Percentiles rank a stretch among this genome's conserved stretches.
Evolutionary conservation across 2,888 invertebrate species (phyloP).

Genomic region (Plusia festucae): DNA sequence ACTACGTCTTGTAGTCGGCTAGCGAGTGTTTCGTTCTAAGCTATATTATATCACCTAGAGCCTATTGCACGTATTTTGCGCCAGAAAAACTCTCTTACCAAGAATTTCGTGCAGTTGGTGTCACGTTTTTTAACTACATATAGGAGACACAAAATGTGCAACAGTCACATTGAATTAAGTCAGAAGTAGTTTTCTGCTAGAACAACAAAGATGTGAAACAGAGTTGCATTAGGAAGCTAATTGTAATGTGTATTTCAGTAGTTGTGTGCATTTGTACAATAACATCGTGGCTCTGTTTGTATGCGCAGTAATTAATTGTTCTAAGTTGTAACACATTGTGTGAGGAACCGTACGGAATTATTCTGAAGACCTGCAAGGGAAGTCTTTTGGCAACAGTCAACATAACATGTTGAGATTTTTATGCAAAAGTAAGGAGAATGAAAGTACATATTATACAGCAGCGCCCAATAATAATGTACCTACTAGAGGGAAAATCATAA

Average conservation of each 20-base stretch:
- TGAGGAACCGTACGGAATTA: constrained; percentile 3
- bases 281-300: constrained; percentile 16
- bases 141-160: not conserved
- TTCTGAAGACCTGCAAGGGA: not conserved
- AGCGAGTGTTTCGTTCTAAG: no score
- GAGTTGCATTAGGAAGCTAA: constrained; percentile 7
- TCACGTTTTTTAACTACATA: not conserved
- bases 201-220: not conserved
- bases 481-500: no score
- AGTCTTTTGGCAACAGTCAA: not conserved
- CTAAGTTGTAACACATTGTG: constrained; percentile 36
- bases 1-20: no score
- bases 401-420: not conserved
- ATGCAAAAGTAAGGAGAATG: no score
- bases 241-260: constrained; percentile 16
- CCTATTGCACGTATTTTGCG: no score
- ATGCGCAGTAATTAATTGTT: constrained; percentile 40
- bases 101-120: no score
- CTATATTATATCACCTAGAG: no score
- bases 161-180: not conserved
- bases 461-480: no score
- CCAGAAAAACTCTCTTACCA: no score
- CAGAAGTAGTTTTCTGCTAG: not conserved
- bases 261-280: constrained; percentile 15
- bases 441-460: no score